Evolutionary conservation across 2,113 vertebrate species (phyloP).

Genomic region (Campylomormyrus numenius): DNA sequence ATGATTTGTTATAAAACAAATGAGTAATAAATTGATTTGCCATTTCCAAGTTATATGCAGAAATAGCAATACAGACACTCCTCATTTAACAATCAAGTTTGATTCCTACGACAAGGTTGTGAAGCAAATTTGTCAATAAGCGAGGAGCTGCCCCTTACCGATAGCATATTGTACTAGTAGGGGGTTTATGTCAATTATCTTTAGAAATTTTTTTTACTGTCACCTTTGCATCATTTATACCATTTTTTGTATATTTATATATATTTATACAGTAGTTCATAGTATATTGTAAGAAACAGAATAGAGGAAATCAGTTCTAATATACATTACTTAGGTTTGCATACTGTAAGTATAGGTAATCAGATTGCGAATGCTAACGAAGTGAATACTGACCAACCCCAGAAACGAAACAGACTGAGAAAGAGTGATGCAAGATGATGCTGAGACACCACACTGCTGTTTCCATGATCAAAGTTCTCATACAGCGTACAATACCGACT

Average conservation of each 20-base stretch:
- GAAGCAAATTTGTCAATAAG: not conserved
- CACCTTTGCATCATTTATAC: not conserved
- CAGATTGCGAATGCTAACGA: not conserved
- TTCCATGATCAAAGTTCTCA: not conserved
- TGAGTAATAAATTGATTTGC: not conserved
- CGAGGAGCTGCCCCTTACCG: not conserved
- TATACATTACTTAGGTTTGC: not conserved
- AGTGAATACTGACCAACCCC: not conserved
- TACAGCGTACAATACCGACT: not conserved
- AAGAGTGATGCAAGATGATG: not conserved
- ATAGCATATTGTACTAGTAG: not conserved
- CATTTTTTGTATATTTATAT: not conserved
- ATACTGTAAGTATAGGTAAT: not conserved
- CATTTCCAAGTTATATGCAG: not conserved
- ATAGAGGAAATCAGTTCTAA: not conserved
- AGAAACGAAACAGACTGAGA: not conserved
- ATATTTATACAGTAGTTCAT: not conserved
- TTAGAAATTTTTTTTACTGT: not conserved
- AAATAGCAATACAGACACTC: not conserved
- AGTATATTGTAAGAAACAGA: not conserved
- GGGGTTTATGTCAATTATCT: not conserved
- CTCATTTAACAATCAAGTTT: not conserved
- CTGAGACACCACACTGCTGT: not conserved
- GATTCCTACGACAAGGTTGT: not conserved
- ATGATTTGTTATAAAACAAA: not conserved